phyloP scores from a whole-genome alignment of 1,140 invertebrate genomes.

The Lycorma delicatula region DNA sequence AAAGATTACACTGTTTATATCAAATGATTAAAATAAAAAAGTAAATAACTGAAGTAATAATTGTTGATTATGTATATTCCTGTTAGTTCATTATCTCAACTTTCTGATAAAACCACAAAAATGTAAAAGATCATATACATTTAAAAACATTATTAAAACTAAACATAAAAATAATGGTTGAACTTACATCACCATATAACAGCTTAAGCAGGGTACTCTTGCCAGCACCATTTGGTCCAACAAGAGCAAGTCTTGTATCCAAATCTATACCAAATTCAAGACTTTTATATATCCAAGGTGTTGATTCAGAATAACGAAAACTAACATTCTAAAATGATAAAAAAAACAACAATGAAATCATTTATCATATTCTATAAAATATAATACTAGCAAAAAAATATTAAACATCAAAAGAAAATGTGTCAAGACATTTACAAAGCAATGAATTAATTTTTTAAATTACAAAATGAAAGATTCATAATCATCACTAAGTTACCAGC shows the following conservation, averaged over 20 bases:
- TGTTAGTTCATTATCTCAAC: slow-evolving; percentile 4
- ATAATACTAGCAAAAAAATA: no score
- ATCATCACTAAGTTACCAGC: no score
- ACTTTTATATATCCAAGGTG: slow-evolving; percentile 93
- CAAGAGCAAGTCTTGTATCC: slow-evolving; percentile 93
- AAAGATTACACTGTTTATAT: no score
- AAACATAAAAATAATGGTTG: not conserved
- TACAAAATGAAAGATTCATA: no score
- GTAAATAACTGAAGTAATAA: not conserved
- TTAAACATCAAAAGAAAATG: no score
- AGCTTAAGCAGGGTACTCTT: slow-evolving; percentile 97
- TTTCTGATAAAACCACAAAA: not conserved
- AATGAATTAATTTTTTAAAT: no score
- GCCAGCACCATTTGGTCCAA: slow-evolving; percentile 97
- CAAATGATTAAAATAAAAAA: slow-evolving; percentile 10
- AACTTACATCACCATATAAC: slow-evolving; percentile 81
- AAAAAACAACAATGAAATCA: no score
- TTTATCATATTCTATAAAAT: no score
- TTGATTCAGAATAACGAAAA: slow-evolving; percentile 82
- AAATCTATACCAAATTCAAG: slow-evolving; percentile 98
- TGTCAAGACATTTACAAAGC: no score
- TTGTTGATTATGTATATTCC: not conserved
- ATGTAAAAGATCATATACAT: not conserved
- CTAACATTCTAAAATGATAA: slow-evolving; percentile 71
- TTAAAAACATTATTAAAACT: slow-evolving; percentile 12